phyloP scores from a whole-genome alignment of 2,113 vertebrate genomes.

The Elephas maximus region DNA sequence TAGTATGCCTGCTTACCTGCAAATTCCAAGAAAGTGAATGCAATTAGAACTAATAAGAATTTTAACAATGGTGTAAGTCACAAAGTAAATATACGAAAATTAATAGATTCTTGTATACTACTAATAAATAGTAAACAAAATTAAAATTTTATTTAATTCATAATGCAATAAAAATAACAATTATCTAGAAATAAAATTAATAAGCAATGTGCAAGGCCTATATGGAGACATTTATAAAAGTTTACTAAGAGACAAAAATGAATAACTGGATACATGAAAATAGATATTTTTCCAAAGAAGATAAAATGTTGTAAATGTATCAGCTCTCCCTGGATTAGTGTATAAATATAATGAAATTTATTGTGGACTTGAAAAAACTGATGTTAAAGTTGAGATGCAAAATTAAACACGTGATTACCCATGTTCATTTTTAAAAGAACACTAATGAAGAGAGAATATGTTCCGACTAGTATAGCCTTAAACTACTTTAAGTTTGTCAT shows the following conservation, averaged over 20 bases:
- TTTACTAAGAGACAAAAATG: background rate
- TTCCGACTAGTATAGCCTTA: background rate
- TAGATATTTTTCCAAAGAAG: background rate
- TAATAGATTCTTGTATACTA: constrained; percentile 30
- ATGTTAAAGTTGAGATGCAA: background rate
- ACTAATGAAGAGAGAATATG: background rate
- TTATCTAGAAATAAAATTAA: constrained; percentile 64
- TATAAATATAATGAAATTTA: background rate
- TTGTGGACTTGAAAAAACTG: background rate
- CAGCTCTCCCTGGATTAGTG: background rate
- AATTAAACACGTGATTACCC: background rate
- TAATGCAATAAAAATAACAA: constrained; percentile 51
- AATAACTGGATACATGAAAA: background rate
- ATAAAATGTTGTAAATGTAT: background rate
- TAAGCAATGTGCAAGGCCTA: background rate
- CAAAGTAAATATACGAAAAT: constrained; percentile 23
- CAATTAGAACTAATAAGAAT: constrained; percentile 56
- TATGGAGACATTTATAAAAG: background rate
- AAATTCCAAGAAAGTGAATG: background rate
- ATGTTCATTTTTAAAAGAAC: background rate
- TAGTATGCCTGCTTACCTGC: background rate
- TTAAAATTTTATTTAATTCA: constrained; percentile 22
- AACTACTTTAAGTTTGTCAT: background rate
- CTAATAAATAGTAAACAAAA: constrained; percentile 22
- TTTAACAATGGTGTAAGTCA: constrained; percentile 38